phyloP scores from a whole-genome alignment of 2,888 invertebrate genomes.

The Molanna angustata region DNA sequence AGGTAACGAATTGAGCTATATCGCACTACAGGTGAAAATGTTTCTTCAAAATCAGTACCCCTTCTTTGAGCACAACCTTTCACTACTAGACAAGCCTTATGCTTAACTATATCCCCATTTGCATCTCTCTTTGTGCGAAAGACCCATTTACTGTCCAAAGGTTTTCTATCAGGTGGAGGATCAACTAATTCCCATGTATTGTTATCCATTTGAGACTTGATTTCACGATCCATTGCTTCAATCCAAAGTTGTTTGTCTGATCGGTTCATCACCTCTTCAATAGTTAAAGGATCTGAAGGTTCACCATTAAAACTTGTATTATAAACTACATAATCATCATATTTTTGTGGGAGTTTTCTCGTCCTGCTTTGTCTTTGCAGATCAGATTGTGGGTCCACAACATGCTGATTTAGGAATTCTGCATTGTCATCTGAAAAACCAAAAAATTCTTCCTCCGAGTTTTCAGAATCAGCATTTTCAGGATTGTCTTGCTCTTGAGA shows the following conservation, averaged over 20 bases:
- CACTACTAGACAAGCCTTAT: background rate
- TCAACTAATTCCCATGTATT: background rate
- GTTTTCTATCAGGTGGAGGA: background rate
- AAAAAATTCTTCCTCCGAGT: too few species aligned
- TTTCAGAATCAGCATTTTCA: background rate
- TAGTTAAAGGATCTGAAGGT: too few species aligned
- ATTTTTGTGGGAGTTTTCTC: too few species aligned
- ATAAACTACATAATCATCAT: too few species aligned
- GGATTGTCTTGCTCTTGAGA: background rate
- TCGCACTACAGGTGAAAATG: constrained; percentile 4
- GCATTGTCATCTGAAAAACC: too few species aligned
- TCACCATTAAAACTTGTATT: too few species aligned
- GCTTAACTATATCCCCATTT: background rate
- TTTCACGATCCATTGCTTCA: background rate
- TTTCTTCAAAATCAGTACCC: background rate
- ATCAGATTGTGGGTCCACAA: background rate
- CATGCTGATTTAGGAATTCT: too few species aligned
- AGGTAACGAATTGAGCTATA: background rate
- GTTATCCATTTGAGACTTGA: background rate
- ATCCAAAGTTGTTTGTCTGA: background rate
- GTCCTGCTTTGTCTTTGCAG: too few species aligned
- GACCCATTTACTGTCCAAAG: constrained; percentile 1
- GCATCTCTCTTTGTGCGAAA: background rate
- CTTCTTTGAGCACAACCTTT: constrained; percentile 1
- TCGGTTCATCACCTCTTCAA: background rate